These are phyloP conservation scores for Moxostoma hubbsi DNA, from an alignment of 2,797 vertebrate genomes.

Conservation along the genomic window DNA sequence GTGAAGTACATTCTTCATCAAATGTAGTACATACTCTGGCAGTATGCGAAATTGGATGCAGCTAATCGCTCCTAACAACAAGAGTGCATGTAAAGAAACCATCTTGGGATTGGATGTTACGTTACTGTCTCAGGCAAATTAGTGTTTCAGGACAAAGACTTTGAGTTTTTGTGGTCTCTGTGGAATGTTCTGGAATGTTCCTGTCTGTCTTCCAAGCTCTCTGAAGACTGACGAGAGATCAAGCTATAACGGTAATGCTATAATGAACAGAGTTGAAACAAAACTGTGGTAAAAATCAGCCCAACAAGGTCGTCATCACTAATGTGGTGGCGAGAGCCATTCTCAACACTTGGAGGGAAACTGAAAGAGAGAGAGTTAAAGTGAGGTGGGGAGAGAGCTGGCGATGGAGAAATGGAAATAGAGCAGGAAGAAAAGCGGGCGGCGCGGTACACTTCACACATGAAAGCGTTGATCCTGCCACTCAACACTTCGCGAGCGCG, in stretches of 20 bases:
- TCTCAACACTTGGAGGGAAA: conserved; percentile 44
- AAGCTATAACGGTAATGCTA: conserved; percentile 21
- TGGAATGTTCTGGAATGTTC: conserved; percentile 36
- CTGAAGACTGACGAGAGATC: conserved; percentile 18
- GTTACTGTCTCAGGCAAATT: conserved; percentile 31
- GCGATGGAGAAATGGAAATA: conserved; percentile 40
- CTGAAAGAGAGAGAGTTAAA: conserved; percentile 35
- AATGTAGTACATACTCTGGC: too few relatives aligned
- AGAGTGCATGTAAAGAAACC: conserved; percentile 32
- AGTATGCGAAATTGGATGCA: too few relatives aligned
- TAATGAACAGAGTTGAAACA: conserved; percentile 43
- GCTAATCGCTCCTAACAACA: conserved; percentile 10
- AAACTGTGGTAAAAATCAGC: conserved; percentile 39
- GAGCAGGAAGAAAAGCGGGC: conserved; percentile 39
- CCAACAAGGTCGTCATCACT: conserved; percentile 48
- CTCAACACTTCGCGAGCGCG: conserved; percentile 44
- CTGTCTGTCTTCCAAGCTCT: conserved; percentile 31
- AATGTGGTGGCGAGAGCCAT: conserved; percentile 46
- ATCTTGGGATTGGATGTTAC: conserved; percentile 40
- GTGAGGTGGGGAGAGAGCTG: conserved; percentile 10
- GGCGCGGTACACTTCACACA: conserved; percentile 31
- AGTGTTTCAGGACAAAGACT: conserved; percentile 7
- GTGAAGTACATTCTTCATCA: too few relatives aligned
- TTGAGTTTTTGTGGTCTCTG: conserved; percentile 15
- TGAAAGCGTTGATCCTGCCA: conserved; percentile 49